A percentile compares a stretch with the other conserved stretches of the same genome.
Evolutionary conservation across 2,888 invertebrate species (phyloP).

Genomic region (Trichacis sp.): DNA sequence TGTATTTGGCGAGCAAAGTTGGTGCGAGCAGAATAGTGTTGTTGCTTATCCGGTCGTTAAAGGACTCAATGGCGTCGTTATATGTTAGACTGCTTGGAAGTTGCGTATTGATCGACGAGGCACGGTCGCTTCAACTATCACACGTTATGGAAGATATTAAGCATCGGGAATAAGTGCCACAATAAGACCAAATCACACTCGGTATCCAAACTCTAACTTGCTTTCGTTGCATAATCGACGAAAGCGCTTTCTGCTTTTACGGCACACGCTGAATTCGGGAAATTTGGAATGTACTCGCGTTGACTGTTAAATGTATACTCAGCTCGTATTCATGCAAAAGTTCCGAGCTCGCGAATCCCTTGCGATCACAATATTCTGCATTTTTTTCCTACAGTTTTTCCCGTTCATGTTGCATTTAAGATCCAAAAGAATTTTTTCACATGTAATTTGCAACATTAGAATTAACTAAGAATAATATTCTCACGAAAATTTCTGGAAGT

Average conservation of each 20-base stretch:
- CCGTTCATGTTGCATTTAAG: too few relatives aligned
- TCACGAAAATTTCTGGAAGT: neutral
- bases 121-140: neutral
- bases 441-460: neutral
- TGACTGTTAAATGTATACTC: too few relatives aligned
- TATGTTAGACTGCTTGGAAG: conserved; percentile 1
- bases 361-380: too few relatives aligned
- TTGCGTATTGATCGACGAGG: neutral
- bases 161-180: conserved; percentile 5
- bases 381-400: too few relatives aligned
- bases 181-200: neutral
- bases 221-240: conserved; percentile 4
- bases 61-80: conserved; percentile 3
- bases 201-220: neutral
- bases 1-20: neutral
- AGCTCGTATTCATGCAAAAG: too few relatives aligned
- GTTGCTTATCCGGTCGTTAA: conserved; percentile 6
- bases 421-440: neutral
- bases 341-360: too few relatives aligned
- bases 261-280: too few relatives aligned
- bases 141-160: conserved; percentile 5
- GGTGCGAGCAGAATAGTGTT: neutral
- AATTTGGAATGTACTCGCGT: too few relatives aligned
- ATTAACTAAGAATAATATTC: neutral
- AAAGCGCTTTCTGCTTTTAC: too few relatives aligned